Base-by-base conservation (phyloP, 2,797 vertebrate genomes). In the Tympanoctomys barrerae region DNA sequence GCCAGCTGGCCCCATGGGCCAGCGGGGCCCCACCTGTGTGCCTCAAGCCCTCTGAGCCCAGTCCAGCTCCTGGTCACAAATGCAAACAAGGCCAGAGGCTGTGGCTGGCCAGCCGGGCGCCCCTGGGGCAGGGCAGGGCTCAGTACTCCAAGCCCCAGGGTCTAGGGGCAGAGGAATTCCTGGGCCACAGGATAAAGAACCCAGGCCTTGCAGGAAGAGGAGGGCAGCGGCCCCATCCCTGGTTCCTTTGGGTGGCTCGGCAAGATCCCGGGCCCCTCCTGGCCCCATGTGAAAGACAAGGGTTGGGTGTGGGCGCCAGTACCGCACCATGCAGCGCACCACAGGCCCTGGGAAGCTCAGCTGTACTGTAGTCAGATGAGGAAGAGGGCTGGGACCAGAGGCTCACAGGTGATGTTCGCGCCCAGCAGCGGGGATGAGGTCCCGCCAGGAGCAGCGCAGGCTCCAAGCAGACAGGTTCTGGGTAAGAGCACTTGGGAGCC, bases 71-170 rank as follows among this genome's bases (percentile, higher is more conserved):
- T 3, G 31, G 64, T 68, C 66, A 68, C 66, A 68, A n/a, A n/a
- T 33, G 66, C 66, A 19, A n/a, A n/a, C 64, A 16, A 49, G 36
- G 61, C 5, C 4, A 75, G 24, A 77, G 66, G 36, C 39, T n/a
- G 73, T 26, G 62, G 73, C 21, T 0, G 3, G 22, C 0, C 0
- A 0, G n/a, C 14, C 2, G 19, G 1, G 33, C 0, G 28, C 16
- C 31, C 19, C 0, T 0, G 2, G n/a, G 62, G 22, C 42, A 12
- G 73, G 36, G 22, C 19, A 7, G 77, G 28, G 46, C 14, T 78
- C 46, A 18, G 75, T 26, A 31, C 46, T 42, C 39, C 24, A 26
- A 33, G 33, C 16, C 1, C 68, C 19, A 18, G 18, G 36, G 33
- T 70, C n/a, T 24, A 39, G 12, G 39, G 54, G n/a, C 12, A 57